A percentile compares a stretch with the other conserved stretches of the same genome.
Conservation (phyloP, 1,140 invertebrate species). For the Neelides sp. region DNA sequence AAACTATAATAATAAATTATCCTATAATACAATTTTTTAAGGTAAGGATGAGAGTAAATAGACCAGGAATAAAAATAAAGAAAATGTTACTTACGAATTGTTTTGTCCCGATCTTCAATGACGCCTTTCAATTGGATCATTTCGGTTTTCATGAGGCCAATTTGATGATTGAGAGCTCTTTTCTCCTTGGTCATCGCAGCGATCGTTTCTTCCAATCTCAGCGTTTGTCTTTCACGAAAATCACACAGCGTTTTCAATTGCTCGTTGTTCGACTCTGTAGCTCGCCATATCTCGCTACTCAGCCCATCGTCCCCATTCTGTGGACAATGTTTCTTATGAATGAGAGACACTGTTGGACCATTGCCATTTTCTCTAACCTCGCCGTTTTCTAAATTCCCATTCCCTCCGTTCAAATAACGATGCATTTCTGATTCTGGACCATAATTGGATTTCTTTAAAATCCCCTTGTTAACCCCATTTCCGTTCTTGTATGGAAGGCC, state of each 20-base stretch:
- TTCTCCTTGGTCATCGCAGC: conserved; percentile 24
- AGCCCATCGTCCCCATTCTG: conserved; percentile 6
- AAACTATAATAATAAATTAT: neutral
- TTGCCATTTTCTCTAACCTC: neutral
- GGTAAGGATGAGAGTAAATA: neutral
- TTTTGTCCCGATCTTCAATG: conserved; percentile 17
- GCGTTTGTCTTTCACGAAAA: conserved; percentile 18
- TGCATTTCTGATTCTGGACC: too few species aligned
- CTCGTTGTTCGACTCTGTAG: conserved; percentile 3
- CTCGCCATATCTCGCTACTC: conserved; percentile 1
- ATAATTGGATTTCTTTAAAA: too few species aligned
- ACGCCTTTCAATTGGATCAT: conserved; percentile 22
- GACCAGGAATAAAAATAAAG: too few species aligned
- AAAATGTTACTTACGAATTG: conserved; percentile 8
- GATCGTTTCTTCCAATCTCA: conserved; percentile 14
- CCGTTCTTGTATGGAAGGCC: too few species aligned
- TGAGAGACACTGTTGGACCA: conserved; percentile 18
- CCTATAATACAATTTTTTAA: neutral
- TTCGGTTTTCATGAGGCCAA: conserved; percentile 28
- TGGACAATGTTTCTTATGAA: conserved; percentile 28
- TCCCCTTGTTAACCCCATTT: too few species aligned
- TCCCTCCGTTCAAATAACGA: too few species aligned
- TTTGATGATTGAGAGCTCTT: conserved; percentile 25
- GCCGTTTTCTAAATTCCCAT: neutral
- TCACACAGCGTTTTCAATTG: conserved; percentile 18